These are phyloP conservation scores for Chydorus sphaericus DNA, from an alignment of 2,888 invertebrate genomes.

Conservation along the genomic window DNA sequence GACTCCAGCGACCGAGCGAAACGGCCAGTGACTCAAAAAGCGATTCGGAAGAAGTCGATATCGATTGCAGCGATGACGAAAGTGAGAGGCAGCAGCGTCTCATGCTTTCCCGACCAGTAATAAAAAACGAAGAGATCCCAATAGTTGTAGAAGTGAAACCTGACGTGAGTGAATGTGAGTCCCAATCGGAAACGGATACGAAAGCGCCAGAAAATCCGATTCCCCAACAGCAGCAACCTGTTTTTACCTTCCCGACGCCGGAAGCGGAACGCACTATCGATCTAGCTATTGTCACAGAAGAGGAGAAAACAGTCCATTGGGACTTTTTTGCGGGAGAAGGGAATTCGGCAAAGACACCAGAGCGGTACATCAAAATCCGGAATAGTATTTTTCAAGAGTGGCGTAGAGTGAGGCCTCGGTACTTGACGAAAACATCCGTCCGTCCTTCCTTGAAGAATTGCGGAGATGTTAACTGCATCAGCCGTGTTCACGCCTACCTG, in stretches of 20 bases:
- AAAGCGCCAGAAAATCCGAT: conserved; percentile 17
- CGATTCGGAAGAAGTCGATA: conserved; percentile 21
- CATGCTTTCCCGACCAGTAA: too few relatives aligned
- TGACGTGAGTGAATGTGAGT: conserved; percentile 13
- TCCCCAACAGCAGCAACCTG: conserved; percentile 16
- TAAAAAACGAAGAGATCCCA: neutral
- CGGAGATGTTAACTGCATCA: conserved; percentile 45
- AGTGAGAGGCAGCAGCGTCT: conserved; percentile 16
- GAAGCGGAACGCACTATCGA: conserved; percentile 31
- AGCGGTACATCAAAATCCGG: conserved; percentile 41
- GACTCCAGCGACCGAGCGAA: conserved; percentile 15
- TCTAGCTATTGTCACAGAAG: conserved; percentile 31
- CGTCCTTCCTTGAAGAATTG: conserved; percentile 41
- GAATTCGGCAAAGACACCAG: conserved; percentile 38
- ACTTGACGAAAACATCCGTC: conserved; percentile 42
- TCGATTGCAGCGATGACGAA: conserved; percentile 24
- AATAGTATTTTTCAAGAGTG: conserved; percentile 42
- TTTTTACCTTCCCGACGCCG: conserved; percentile 33
- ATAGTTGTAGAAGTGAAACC: too few relatives aligned
- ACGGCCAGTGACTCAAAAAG: conserved; percentile 20
- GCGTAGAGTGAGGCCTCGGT: conserved; percentile 37
- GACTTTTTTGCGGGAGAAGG: conserved; percentile 45
- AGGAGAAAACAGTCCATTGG: conserved; percentile 38
- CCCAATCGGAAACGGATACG: conserved; percentile 20
- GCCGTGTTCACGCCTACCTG: conserved; percentile 41